Evolutionary conservation across 2,888 invertebrate genomes (phyloP), one percentile per base, ranked within the genome.

Genomic region (Dryocosmus kuriphilus): DNA sequence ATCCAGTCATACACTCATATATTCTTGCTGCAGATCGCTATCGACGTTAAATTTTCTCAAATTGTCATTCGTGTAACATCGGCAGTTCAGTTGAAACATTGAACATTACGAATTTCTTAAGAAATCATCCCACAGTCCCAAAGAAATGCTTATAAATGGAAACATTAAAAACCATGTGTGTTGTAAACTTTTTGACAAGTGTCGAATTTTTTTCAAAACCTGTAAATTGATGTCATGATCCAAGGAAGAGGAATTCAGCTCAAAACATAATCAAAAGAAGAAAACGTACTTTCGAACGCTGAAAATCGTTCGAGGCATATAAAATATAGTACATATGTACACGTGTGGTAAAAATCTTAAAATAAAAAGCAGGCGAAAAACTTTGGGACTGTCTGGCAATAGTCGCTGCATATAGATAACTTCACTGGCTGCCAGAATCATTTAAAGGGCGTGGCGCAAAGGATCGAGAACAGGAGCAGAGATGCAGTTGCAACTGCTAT

Each of bases 1-100:
- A 90, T 91, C 91, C 91, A 91, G 90, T 91, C 91, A 91, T 90
- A 91, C 91, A 89, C 89, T 91, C 89, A 90, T 90, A 89, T 90
- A 90, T 89, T 90, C 90, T 90, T 90, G 86, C 88, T 89, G 90
- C 90, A 88, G 87, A 89, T 90, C 88, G 88, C 84, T 89, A 86
- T 84, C 84, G 85, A 83, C 85, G 80, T 82, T 76, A 75, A 79
- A 82, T 73, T 79, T 80, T 81, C 81, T 84, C 84, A 84, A 88
- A 88, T 85, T 86, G 85, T 87, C 87, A 84, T 88, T 88, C 87
- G 84, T 86, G 86, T 86, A 86, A 87, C 86, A 87, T 88, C 86
- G 87, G 84, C 86, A 84, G 84, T 85, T 84, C 84, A 86, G 85
- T 86, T 85, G 85, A 88, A 88, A 88, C 86, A 87, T 89, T 88